Base-by-base conservation (phyloP, 2,113 vertebrate genomes). In the Nothobranchius kuhntae region DNA sequence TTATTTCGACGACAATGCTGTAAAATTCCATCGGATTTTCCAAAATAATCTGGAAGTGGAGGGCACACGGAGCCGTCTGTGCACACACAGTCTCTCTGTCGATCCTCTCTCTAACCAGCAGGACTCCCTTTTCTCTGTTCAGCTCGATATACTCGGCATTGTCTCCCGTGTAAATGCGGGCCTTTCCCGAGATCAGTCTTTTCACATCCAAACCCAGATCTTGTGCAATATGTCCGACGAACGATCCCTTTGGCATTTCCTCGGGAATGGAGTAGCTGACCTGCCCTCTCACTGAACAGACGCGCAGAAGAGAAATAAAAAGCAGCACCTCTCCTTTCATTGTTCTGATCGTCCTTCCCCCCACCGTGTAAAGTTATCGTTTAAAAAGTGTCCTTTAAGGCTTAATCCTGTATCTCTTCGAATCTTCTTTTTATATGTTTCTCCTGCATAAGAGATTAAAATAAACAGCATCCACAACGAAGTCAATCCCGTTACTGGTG, bases 71-170 rank as follows among this genome's bases (percentile, higher is more conserved):
- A 2, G 70, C 82, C 0, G 0, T 71, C 67, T 89, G 69, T 38
- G 65, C 83, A 26, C 95, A 96, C 3, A 95, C 77, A 1, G 50
- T 44, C 60, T 96, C 95, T 58, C 95, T 73, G 80, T 96, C 94
- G 44, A 95, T 90, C 77, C 87, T 93, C 30, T 92, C 81, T 26
- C 83, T 93, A 13, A 94, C 65, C 0, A 86, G 58, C 54, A 84
- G 77, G 54, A 74, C 54, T 53, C 77, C 81, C 46, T 62, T 80
- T 6, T 84, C 77, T 68, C 70, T 77, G 9, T 64, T 77, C 55
- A 84, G 0, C 70, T 77, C 74, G 15, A 93, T 84, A 71, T 91
- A 83, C 17, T 92, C 87, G 13, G 61, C 50, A n/a, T 69, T 85
- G 60, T 91, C 87, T 42, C 89, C 87, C 0, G 88, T 87, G 64